phyloP scores from a whole-genome alignment of 2,888 invertebrate species.

The Encarsia formosa region DNA sequence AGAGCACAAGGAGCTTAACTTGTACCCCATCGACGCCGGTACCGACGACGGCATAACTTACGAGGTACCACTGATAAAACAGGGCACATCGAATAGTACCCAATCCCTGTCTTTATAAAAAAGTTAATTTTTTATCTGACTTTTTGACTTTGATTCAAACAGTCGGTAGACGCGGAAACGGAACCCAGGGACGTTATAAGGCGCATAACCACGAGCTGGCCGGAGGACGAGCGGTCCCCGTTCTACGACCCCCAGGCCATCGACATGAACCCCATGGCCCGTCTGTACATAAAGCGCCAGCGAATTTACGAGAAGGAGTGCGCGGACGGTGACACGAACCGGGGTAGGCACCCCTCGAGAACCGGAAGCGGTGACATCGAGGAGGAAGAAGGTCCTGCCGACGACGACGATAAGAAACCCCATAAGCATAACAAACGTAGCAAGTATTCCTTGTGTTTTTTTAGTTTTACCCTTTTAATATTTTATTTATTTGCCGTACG shows the following conservation, averaged over 20 bases:
- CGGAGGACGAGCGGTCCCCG: conserved; percentile 86
- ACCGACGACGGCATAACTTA: conserved; percentile 92
- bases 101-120: no score
- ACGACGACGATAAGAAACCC: conserved; percentile 41
- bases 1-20: conserved; percentile 74
- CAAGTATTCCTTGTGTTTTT: conserved; percentile 56
- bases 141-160: conserved; percentile 10
- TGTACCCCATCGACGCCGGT: conserved; percentile 94
- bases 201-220: conserved; percentile 84
- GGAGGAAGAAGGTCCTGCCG: conserved; percentile 63
- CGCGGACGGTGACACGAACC: no score
- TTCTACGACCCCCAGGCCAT: conserved; percentile 70
- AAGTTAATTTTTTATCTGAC: no score
- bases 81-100: no score
- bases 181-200: conserved; percentile 79
- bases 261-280: conserved; percentile 80
- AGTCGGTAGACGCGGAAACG: conserved; percentile 72
- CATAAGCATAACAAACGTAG: no score
- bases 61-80: conserved; percentile 65
- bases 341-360: no score
- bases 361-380: no score
- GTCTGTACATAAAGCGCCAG: conserved; percentile 71
- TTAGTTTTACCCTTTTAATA: not conserved
- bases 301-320: conserved; percentile 71
- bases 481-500: no score